phyloP scores from a whole-genome alignment of 2,888 invertebrate species.

The Acronicta alni region DNA sequence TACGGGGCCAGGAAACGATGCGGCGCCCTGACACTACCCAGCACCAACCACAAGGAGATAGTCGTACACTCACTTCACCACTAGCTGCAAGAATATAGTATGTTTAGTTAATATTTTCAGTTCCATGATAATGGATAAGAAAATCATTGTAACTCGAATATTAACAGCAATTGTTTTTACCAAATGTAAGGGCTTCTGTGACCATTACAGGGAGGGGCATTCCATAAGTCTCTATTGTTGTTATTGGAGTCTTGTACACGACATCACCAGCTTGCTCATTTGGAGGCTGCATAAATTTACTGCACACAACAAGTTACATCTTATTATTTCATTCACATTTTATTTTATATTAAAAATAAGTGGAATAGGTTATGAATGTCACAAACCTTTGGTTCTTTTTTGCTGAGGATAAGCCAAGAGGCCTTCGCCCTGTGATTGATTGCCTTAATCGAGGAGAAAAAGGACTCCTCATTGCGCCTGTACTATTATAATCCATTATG shows the following conservation, averaged over 20 bases:
- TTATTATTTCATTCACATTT: constrained; percentile 1
- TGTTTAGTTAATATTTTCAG: not conserved
- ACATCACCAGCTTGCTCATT: constrained; percentile 90
- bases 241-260: constrained; percentile 92
- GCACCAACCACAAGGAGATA: constrained; percentile 93
- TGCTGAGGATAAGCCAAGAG: constrained; percentile 72
- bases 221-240: constrained; percentile 94
- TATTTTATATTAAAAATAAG: not conserved
- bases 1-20: constrained; percentile 95
- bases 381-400: constrained; percentile 79
- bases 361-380: constrained; percentile 52
- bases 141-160: too few relatives aligned
- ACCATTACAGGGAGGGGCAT: constrained; percentile 95
- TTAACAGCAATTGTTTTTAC: constrained; percentile 79
- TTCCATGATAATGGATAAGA: not conserved
- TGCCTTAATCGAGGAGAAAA: constrained; percentile 83
- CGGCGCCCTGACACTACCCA: constrained; percentile 96
- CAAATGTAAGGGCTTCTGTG: constrained; percentile 95
- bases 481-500: constrained; percentile 78
- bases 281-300: constrained; percentile 72
- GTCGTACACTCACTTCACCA: constrained; percentile 90
- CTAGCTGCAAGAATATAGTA: constrained; percentile 74
- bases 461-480: constrained; percentile 81
- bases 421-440: constrained; percentile 77
- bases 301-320: constrained; percentile 51